These are phyloP conservation scores for Halcyon smyrnensis DNA, from an alignment of 2,797 vertebrate species.

Conservation along the genomic window DNA sequence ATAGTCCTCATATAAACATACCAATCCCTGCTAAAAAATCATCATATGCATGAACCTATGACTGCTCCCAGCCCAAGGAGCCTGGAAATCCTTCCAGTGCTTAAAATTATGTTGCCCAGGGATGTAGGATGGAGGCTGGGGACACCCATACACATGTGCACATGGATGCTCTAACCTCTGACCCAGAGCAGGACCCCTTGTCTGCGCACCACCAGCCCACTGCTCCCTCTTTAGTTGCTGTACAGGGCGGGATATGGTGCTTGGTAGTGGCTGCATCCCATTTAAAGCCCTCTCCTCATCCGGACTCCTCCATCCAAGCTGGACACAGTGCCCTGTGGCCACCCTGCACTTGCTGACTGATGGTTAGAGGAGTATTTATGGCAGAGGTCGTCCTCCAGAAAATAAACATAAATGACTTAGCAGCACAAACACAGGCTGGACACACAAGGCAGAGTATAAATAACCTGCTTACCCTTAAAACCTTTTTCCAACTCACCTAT, in stretches of 20 bases:
- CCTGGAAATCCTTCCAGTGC: neutral
- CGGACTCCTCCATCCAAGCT: neutral
- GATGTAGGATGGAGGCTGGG: neutral
- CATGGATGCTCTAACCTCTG: neutral
- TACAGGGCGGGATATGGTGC: rapidly evolving
- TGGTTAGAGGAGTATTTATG: slow-evolving; percentile 28
- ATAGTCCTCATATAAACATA: neutral
- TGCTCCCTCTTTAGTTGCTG: neutral
- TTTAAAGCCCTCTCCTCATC: neutral
- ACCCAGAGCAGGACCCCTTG: neutral
- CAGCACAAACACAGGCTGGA: slow-evolving; percentile 8
- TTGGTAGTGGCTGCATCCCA: neutral
- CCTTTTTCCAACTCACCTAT: slow-evolving; percentile 62
- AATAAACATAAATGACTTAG: slow-evolving; percentile 45
- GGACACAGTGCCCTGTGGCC: neutral
- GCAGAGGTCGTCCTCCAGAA: slow-evolving; percentile 2
- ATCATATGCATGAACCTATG: neutral
- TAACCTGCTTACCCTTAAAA: slow-evolving; percentile 70
- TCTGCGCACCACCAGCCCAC: neutral
- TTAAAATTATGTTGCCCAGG: neutral
- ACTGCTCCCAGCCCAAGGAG: neutral
- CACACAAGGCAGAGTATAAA: slow-evolving; percentile 45
- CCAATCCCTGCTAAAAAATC: neutral
- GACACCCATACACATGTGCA: neutral
- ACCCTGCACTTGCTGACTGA: neutral